A percentile compares a stretch with the other conserved stretches of the same genome.
Evolutionary conservation across 2,797 vertebrate genomes (phyloP).

Genomic region (Geotrypetes seraphini): DNA sequence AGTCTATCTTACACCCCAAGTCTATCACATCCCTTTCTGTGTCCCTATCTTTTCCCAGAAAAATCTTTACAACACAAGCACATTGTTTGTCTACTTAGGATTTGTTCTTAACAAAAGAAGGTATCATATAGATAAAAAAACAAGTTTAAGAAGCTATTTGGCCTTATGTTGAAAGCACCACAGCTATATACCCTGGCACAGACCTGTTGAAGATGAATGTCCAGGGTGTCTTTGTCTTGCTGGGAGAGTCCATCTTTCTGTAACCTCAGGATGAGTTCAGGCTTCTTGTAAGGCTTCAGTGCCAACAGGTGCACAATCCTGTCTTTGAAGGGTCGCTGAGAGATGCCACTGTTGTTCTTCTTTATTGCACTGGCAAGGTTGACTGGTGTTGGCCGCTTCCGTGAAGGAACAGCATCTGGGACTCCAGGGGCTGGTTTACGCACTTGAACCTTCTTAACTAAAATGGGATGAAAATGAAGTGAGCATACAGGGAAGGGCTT

Average conservation of each 20-base stretch:
- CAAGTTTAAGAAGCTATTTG: too few species aligned
- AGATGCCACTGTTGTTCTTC: conserved; percentile 39
- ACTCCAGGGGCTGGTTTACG: conserved; percentile 77
- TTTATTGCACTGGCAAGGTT: conserved; percentile 80
- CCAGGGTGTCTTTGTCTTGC: conserved; percentile 82
- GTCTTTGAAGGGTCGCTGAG: conserved; percentile 73
- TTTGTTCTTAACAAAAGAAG: too few species aligned
- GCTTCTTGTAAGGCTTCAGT: conserved; percentile 91
- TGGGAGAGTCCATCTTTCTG: conserved; percentile 83
- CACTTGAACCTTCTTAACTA: conserved; percentile 89
- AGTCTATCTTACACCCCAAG: too few species aligned
- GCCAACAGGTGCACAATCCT: conserved; percentile 88
- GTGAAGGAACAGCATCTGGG: conserved; percentile 73
- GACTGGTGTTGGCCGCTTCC: conserved; percentile 80
- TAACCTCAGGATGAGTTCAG: conserved; percentile 84
- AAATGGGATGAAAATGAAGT: conserved; percentile 5
- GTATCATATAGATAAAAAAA: too few species aligned
- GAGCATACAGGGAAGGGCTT: conserved; percentile 1
- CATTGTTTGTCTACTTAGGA: too few species aligned
- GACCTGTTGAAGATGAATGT: conserved; percentile 90
- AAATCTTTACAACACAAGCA: too few species aligned
- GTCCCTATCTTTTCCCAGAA: too few species aligned
- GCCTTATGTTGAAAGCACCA: too few species aligned
- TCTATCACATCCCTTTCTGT: too few species aligned
- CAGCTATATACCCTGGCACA: conserved; percentile 15